Base-by-base conservation (phyloP, 2,797 vertebrate genomes). In the Karalla daura region DNA sequence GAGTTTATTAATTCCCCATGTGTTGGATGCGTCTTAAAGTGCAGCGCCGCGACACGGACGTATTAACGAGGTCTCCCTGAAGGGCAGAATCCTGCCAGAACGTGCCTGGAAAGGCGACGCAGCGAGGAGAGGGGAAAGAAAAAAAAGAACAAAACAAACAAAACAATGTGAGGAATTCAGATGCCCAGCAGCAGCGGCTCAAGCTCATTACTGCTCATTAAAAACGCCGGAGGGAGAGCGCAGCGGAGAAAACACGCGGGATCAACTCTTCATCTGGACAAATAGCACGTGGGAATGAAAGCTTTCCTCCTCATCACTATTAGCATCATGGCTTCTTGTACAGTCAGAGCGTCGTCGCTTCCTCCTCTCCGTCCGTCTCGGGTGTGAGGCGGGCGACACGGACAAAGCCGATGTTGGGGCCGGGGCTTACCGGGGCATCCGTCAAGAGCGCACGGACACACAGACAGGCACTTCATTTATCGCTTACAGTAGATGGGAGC, bases 401-500 rank as follows among this genome's bases (percentile, higher is more conserved):
- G n/a, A n/a, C n/a, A n/a, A n/a, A n/a, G n/a, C n/a, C n/a, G n/a
- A n/a, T n/a, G n/a, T n/a, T n/a, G n/a, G n/a, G n/a, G n/a, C n/a
- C n/a, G n/a, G n/a, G n/a, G n/a, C n/a, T n/a, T n/a, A n/a, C n/a
- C n/a, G n/a, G n/a, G n/a, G n/a, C n/a, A n/a, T n/a, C n/a, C n/a
- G n/a, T n/a, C n/a, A n/a, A n/a, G n/a, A n/a, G n/a, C n/a, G n/a
- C n/a, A n/a, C n/a, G n/a, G n/a, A n/a, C n/a, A n/a, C 0, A 9
- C n/a, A 72, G 74, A 82, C 66, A 84, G 83, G 78, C 86, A 85
- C 81, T 83, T 84, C 40, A 78, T 75, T 71, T 56, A 77, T 63
- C 43, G 52, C 50, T 63, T 33, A n/a, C n/a, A n/a, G n/a, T n/a
- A 37, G 41, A 63, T 40, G 76, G 76, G 28, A 52, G 46, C 33